Percentiles rank a stretch among this genome's conserved stretches.
Evolutionary conservation across 2,888 invertebrate species (phyloP).

Genomic region (Bellardia bayeri): DNA sequence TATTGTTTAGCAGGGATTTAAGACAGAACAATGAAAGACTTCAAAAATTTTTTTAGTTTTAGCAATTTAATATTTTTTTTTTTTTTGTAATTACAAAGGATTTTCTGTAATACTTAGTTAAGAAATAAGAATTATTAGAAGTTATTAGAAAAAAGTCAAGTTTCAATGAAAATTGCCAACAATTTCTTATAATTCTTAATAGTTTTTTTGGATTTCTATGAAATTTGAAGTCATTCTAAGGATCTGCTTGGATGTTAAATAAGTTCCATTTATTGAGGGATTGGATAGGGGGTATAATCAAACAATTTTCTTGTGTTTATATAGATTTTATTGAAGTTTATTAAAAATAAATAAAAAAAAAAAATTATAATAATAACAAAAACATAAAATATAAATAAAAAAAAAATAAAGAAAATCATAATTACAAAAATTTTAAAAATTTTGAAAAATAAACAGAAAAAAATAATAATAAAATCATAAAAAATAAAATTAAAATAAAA

Average conservation of each 20-base stretch:
- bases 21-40: constrained; percentile 26
- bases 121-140: too few relatives aligned
- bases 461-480: constrained; percentile 36
- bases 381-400: constrained; percentile 5
- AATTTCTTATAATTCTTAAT: neutral
- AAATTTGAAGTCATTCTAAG: constrained; percentile 13
- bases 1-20: constrained; percentile 58
- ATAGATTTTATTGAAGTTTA: constrained; percentile 53
- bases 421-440: constrained; percentile 24
- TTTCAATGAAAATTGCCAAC: too few relatives aligned
- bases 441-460: constrained; percentile 37
- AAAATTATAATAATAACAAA: constrained; percentile 60
- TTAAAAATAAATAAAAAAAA: constrained; percentile 76
- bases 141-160: too few relatives aligned
- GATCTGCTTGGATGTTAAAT: neutral
- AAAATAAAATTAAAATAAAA: constrained; percentile 62
- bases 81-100: too few relatives aligned
- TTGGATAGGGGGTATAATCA: constrained; percentile 16
- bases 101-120: too few relatives aligned
- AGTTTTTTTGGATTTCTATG: neutral
- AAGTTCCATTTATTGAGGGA: neutral
- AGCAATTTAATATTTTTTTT: too few relatives aligned
- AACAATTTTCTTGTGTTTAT: constrained; percentile 30
- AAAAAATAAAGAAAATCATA: neutral
- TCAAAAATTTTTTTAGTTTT: neutral